Evolutionary conservation across 2,888 invertebrate species (phyloP).

Genomic region (Nesidiocoris tenuis): DNA sequence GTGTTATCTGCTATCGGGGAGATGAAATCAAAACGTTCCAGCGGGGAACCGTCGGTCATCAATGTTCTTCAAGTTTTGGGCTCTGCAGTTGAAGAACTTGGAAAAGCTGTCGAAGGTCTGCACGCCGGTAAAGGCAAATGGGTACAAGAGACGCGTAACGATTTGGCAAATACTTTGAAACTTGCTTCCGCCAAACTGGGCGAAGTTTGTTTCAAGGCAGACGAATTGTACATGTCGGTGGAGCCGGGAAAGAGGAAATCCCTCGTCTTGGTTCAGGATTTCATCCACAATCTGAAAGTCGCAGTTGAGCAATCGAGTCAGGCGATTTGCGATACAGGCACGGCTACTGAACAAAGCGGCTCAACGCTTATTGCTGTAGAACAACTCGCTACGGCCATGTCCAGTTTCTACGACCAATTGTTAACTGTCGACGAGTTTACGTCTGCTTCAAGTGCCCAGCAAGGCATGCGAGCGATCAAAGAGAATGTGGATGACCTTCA

Average conservation of each 20-base stretch:
- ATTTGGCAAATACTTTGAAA: conserved; percentile 32
- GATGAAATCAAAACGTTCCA: conserved; percentile 25
- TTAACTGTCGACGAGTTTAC: conserved; percentile 39
- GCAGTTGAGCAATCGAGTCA: conserved; percentile 42
- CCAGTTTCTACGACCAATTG: conserved; percentile 37
- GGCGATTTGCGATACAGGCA: conserved; percentile 42
- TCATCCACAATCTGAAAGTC: conserved; percentile 45
- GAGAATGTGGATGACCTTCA: conserved; percentile 44
- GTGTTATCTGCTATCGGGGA: conserved; percentile 31
- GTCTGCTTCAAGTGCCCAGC: conserved; percentile 7
- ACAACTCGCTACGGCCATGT: conserved; percentile 41
- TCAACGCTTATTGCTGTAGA: conserved; percentile 39
- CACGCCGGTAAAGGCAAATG: conserved; percentile 50
- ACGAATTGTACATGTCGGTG: conserved; percentile 33
- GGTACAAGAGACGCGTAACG: conserved; percentile 51
- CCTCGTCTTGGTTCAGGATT: conserved; percentile 43
- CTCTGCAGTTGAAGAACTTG: conserved; percentile 56
- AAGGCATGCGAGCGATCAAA: conserved; percentile 45
- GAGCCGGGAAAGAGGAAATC: conserved; percentile 41
- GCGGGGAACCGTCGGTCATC: not conserved
- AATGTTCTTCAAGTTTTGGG: conserved; percentile 29
- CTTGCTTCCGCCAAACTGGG: conserved; percentile 25
- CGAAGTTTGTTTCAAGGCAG: conserved; percentile 42
- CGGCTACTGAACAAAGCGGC: conserved; percentile 31
- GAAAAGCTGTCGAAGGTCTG: conserved; percentile 50